phyloP scores from a whole-genome alignment of 2,888 invertebrate genomes.

The Willowsia nigromaculata region DNA sequence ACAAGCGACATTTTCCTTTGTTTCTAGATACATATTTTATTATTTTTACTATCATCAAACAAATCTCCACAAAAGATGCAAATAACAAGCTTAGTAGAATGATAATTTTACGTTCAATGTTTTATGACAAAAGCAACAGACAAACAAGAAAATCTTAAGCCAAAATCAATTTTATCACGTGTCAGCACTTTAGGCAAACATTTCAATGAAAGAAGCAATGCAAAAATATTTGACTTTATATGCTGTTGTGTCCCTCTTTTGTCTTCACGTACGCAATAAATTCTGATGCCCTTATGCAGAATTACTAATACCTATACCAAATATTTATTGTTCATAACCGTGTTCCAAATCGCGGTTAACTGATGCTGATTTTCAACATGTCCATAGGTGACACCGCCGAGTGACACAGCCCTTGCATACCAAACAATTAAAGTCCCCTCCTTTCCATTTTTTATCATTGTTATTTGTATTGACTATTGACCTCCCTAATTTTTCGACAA shows the following conservation, averaged over 20 bases:
- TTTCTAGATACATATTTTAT: background rate
- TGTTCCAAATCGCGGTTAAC: background rate
- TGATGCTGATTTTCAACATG: background rate
- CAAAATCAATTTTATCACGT: constrained; percentile 10
- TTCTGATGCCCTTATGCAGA: no score
- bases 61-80: background rate
- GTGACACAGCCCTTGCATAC: constrained; percentile 49
- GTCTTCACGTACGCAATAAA: no score
- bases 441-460: constrained; percentile 21
- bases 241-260: background rate
- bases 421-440: constrained; percentile 16
- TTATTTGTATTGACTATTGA: background rate
- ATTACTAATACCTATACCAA: no score
- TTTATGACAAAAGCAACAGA: background rate
- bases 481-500: constrained; percentile 21
- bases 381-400: constrained; percentile 40
- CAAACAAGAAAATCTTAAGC: background rate
- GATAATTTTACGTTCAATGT: background rate
- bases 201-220: background rate
- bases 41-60: background rate
- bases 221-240: no score
- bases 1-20: background rate
- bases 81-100: background rate
- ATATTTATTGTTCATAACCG: no score
- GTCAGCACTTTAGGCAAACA: background rate